Conservation (phyloP, 1,140 invertebrate species). For the Berghia stephanieae region DNA sequence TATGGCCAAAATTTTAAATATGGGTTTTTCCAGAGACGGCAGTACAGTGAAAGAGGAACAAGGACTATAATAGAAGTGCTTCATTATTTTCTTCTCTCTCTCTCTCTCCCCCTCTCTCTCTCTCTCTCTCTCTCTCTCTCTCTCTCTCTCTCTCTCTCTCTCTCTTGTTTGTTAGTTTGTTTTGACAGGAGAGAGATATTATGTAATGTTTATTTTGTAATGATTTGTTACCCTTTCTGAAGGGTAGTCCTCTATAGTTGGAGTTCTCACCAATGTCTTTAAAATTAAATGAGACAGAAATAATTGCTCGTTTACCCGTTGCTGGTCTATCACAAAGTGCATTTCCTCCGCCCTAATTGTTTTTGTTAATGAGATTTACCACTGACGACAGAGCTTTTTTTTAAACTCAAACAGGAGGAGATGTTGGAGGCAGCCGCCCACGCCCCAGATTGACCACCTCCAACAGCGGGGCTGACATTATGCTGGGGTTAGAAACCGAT, state of each 20-base stretch:
- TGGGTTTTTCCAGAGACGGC: too few species aligned
- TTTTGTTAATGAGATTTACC: constrained; percentile 10
- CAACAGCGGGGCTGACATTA: constrained; percentile 45
- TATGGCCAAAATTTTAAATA: too few species aligned
- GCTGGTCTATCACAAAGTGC: not conserved
- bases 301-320: not conserved
- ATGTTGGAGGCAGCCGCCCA: constrained; percentile 17
- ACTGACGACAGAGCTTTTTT: too few species aligned
- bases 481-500: constrained; percentile 47
- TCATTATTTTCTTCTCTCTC: not conserved
- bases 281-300: not conserved
- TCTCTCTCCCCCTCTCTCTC: not conserved
- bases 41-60: too few species aligned
- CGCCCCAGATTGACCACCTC: constrained; percentile 36
- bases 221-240: not conserved
- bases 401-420: not conserved
- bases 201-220: not conserved
- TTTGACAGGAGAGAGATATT: not conserved
- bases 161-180: not conserved
- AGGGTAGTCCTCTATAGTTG: not conserved
- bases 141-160: not conserved
- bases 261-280: not conserved
- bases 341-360: not conserved
- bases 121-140: not conserved
- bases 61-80: too few species aligned